A percentile compares a stretch with the other conserved stretches of the same genome.
Evolutionary conservation across 2,113 vertebrate species (phyloP).

Genomic region (Cavia aperea): DNA sequence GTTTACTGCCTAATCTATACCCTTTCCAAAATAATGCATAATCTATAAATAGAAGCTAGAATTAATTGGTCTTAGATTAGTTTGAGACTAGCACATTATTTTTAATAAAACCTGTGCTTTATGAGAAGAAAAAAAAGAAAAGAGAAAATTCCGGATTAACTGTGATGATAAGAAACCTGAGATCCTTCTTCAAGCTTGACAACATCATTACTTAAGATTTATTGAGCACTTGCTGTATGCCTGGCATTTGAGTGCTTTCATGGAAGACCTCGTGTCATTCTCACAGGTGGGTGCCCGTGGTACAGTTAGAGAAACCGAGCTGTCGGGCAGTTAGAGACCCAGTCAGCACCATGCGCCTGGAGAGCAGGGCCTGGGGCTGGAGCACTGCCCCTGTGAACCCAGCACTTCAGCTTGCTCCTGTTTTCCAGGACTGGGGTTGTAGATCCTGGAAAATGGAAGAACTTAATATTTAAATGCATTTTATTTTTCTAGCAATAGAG

Average conservation of each 20-base stretch:
- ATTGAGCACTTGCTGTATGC: background rate
- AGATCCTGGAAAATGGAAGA: background rate
- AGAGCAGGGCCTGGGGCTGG: background rate
- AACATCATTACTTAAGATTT: background rate
- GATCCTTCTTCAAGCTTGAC: background rate
- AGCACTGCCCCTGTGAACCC: too few species aligned
- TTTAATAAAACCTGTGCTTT: conserved; percentile 61
- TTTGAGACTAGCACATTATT: conserved; percentile 59
- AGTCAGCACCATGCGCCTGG: too few species aligned
- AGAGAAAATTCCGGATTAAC: background rate
- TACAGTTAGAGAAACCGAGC: background rate
- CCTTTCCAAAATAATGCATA: conserved; percentile 8
- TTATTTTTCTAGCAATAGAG: background rate
- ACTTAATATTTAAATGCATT: background rate
- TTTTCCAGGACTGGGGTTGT: background rate
- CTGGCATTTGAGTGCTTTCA: background rate
- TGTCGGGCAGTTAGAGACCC: background rate
- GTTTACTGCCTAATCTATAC: background rate
- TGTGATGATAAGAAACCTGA: background rate
- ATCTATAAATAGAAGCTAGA: conserved; percentile 30
- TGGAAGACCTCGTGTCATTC: background rate
- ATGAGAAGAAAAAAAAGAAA: background rate
- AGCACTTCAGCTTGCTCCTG: background rate
- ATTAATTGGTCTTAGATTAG: conserved; percentile 55
- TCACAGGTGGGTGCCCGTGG: background rate